Evolutionary conservation across 1,140 invertebrate species (phyloP).

Genomic region (Pseudomyrmex flavicornis): DNA sequence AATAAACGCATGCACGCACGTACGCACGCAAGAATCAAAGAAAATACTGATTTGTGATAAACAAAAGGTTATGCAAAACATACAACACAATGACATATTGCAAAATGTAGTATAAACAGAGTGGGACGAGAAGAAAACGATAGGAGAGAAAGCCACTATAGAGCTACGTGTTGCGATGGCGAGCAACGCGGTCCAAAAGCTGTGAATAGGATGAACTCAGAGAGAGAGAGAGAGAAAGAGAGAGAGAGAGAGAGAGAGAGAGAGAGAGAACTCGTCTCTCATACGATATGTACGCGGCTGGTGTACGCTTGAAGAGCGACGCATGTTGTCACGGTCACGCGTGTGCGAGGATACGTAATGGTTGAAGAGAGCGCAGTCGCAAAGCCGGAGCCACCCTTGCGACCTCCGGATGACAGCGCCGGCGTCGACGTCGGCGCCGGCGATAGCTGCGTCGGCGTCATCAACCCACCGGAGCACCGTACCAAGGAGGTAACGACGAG

Average conservation of each 20-base stretch:
- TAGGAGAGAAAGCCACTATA: slow-evolving; percentile 48
- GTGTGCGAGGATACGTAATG: slow-evolving; percentile 70
- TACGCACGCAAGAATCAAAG: background rate
- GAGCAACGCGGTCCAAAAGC: slow-evolving; percentile 41
- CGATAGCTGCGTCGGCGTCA: slow-evolving; percentile 32
- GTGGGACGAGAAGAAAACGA: slow-evolving; percentile 5
- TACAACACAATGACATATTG: slow-evolving; percentile 78
- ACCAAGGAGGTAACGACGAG: slow-evolving; percentile 58
- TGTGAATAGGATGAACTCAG: background rate
- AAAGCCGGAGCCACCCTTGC: slow-evolving; percentile 73
- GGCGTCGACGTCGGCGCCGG: slow-evolving; percentile 52
- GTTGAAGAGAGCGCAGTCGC: slow-evolving; percentile 74
- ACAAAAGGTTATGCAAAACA: slow-evolving; percentile 78
- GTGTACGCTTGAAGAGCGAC: slow-evolving; percentile 47
- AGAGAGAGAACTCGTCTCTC: background rate
- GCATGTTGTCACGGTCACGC: slow-evolving; percentile 58
- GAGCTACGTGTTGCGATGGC: slow-evolving; percentile 68
- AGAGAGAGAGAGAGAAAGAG: slow-evolving; percentile 28
- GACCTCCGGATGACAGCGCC: slow-evolving; percentile 65
- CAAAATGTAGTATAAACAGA: slow-evolving; percentile 53
- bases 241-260: background rate
- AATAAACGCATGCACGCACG: background rate
- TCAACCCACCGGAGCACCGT: slow-evolving; percentile 55
- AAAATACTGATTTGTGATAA: slow-evolving; percentile 74
- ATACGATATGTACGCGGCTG: slow-evolving; percentile 15